A percentile compares a stretch with the other conserved stretches of the same genome.
These are phyloP conservation scores for Ecliptopera silaceata DNA, from an alignment of 2,888 invertebrate genomes.

Conservation along the genomic window DNA sequence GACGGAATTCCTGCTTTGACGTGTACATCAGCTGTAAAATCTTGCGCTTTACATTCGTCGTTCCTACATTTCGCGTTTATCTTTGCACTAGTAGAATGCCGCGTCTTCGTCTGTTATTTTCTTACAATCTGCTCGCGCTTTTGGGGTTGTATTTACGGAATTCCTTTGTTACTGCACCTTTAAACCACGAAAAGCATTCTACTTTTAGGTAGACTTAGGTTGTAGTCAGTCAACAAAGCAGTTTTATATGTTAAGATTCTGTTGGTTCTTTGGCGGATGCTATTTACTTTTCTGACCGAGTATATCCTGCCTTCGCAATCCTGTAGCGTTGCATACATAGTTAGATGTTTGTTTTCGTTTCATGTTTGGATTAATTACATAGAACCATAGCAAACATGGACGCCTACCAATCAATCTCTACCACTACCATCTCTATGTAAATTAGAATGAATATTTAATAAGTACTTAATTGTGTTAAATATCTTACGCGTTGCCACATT, in stretches of 20 bases:
- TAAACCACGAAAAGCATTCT: neutral
- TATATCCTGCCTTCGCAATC: neutral
- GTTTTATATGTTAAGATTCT: neutral
- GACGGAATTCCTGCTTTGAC: constrained; percentile 31
- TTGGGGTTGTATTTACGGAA: neutral
- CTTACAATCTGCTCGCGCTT: neutral
- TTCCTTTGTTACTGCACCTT: neutral
- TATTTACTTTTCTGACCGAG: neutral
- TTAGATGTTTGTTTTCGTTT: neutral
- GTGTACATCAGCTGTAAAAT: constrained; percentile 37
- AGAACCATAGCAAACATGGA: constrained; percentile 7
- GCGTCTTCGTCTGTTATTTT: neutral
- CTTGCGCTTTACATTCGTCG: constrained; percentile 25
- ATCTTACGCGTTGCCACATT: neutral
- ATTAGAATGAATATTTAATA: constrained; percentile 1
- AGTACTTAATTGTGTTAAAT: neutral
- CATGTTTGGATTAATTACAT: constrained; percentile 15
- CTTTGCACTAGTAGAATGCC: neutral
- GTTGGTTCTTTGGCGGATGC: neutral
- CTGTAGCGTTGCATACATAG: neutral
- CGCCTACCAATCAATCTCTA: constrained; percentile 2
- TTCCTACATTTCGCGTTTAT: constrained; percentile 18
- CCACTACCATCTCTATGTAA: constrained; percentile 2
- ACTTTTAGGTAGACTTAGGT: neutral
- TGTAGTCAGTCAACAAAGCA: neutral